Conservation (phyloP, 64 coral and sea anemone species). For the Cladopsammia gracilis region DNA sequence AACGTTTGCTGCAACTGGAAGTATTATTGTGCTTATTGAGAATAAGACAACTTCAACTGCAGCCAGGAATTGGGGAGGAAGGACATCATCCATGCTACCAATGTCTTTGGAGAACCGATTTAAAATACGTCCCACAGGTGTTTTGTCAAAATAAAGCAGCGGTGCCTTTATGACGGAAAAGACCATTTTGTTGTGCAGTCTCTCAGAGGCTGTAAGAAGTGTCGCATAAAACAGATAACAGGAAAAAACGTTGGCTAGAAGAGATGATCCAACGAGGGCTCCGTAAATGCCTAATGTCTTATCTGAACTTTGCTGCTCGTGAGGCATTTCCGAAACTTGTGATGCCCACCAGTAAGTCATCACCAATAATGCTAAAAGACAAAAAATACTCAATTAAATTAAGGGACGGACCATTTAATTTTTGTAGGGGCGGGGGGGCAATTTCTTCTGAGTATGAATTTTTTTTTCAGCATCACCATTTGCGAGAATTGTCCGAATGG, state of each 20-base stretch:
- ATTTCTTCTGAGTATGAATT: no score
- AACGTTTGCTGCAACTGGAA: slow-evolving; percentile 58
- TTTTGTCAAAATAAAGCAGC: not conserved
- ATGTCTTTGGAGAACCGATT: slow-evolving; percentile 82
- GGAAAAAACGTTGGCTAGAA: slow-evolving; percentile 30
- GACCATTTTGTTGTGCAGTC: not conserved
- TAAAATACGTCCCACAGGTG: slow-evolving; percentile 23
- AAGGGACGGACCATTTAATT: no score
- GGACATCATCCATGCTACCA: slow-evolving; percentile 63
- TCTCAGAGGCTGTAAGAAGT: slow-evolving; percentile 21
- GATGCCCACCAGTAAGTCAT: not conserved
- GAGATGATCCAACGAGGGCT: not conserved
- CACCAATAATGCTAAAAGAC: not conserved
- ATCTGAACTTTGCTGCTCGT: not conserved
- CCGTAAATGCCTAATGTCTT: slow-evolving; percentile 5
- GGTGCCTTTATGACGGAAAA: not conserved
- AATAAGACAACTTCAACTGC: slow-evolving; percentile 32
- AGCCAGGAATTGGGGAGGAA: slow-evolving; percentile 43
- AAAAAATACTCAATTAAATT: not conserved
- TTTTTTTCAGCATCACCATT: no score
- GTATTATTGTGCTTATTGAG: slow-evolving; percentile 20
- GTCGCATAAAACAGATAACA: slow-evolving; percentile 42
- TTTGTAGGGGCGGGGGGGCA: no score
- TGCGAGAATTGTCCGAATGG: no score
- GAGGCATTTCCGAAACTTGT: not conserved